Conservation (phyloP, 2,888 invertebrate genomes). For the Hemistola chrysoprasaria region DNA sequence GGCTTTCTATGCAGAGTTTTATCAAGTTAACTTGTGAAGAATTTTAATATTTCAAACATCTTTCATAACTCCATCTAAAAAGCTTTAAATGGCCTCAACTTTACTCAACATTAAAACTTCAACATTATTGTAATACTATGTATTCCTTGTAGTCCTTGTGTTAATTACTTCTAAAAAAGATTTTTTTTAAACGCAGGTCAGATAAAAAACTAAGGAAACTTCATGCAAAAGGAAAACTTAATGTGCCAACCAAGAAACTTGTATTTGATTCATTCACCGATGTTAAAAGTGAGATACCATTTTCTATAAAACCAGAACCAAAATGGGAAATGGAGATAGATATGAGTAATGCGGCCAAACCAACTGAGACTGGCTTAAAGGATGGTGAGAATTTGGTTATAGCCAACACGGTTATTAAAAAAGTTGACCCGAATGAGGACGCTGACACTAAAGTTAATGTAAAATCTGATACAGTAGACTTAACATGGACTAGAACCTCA, state of each 20-base stretch:
- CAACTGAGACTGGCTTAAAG: constrained; percentile 47
- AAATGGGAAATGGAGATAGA: constrained; percentile 77
- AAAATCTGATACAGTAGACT: constrained; percentile 44
- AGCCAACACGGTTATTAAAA: constrained; percentile 72
- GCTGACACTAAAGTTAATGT: constrained; percentile 33
- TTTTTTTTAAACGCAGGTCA: constrained; percentile 45
- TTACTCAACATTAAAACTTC: too few relatives aligned
- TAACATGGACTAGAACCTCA: constrained; percentile 55
- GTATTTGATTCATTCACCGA: constrained; percentile 74
- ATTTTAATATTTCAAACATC: too few relatives aligned
- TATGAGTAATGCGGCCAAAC: constrained; percentile 36
- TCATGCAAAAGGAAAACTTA: constrained; percentile 45
- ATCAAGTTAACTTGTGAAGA: too few relatives aligned
- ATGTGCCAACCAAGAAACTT: constrained; percentile 67
- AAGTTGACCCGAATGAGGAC: constrained; percentile 55
- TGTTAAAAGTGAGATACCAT: constrained; percentile 73
- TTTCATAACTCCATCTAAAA: too few relatives aligned
- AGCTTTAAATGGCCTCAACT: too few relatives aligned
- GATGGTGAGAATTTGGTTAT: constrained; percentile 68
- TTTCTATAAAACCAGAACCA: constrained; percentile 64
- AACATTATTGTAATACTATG: too few relatives aligned
- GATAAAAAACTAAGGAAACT: constrained; percentile 65
- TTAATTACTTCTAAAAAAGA: too few relatives aligned
- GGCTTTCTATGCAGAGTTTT: too few relatives aligned
- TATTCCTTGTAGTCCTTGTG: too few relatives aligned